These are phyloP conservation scores for Tenrec ecaudatus DNA, from an alignment of 2,113 vertebrate species.

Conservation along the genomic window DNA sequence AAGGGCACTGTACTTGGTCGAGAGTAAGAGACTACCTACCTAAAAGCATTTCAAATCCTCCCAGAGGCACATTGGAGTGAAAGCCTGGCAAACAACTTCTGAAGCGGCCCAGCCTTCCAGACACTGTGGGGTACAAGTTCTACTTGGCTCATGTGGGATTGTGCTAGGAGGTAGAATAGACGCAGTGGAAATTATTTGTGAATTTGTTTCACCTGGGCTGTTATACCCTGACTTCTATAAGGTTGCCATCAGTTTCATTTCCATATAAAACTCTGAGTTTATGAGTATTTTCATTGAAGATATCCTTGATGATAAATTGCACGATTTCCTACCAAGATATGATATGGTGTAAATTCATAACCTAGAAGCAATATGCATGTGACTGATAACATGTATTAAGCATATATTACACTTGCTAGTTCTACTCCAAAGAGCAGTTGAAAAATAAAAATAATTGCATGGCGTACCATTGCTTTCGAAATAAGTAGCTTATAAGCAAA, in stretches of 20 bases:
- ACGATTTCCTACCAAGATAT: background rate
- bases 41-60: no score
- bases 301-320: background rate
- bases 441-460: background rate
- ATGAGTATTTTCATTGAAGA: background rate
- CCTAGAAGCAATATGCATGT: constrained; percentile 1
- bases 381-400: background rate
- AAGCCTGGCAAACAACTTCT: background rate
- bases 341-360: background rate
- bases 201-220: background rate
- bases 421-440: no score
- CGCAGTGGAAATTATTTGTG: background rate
- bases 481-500: background rate
- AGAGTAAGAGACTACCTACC: no score
- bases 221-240: background rate
- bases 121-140: background rate
- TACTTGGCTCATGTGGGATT: background rate
- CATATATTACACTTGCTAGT: background rate
- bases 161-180: background rate
- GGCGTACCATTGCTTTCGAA: background rate
- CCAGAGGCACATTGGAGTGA: background rate
- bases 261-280: background rate
- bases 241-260: background rate
- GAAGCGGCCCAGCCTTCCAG: background rate
- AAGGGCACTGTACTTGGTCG: no score